Base-by-base conservation (phyloP, 53 echinoderm and acorn worm species). In the Paelopatides confundens region DNA sequence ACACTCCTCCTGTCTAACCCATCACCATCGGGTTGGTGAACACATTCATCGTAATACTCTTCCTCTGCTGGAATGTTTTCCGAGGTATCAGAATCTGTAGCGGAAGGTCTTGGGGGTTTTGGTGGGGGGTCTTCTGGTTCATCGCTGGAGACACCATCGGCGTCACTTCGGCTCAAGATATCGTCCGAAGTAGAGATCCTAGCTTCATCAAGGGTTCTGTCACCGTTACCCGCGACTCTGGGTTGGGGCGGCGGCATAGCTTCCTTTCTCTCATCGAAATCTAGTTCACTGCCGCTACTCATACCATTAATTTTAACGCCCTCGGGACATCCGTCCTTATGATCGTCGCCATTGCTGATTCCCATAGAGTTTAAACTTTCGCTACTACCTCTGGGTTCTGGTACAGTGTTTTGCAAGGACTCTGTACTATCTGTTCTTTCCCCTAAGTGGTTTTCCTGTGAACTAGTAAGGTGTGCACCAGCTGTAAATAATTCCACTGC, bases 401-500 rank as follows among this genome's bases (percentile, higher is more conserved):
- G 63, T 18, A 83, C 65, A 33, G 81, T 64, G 68, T 47, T 18
- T 76, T 62, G 71, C 77, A 86, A 37, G 47, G 83, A 87, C 27
- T 87, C 87, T 28, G 39, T 71, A 30, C 84, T 83, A 43, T 43
- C 63, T 37, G 83, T 83, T 33, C 83, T 83, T 62, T 38, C 37
- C 13, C 30, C 63, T 26, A 83, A 23, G 47, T 64, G 83, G 47
- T 83, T 64, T 35, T 64, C 65, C 37, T 63, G 83, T 11, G 83
- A 90, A 31, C 38, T 52, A 39, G 62, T 52, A 15, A 54, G 68
- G 74, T 85, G 85, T 52, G 85, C 37, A 63, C 69, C 35, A 30
- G 77, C 85, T 39, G 67, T 79, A 71, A 85, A 96, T 35, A 95
- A 93, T 92, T 95, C 95, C 8, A 96, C 92, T 31, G 97, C 97